Conservation (phyloP, 1,140 invertebrate species). For the Musca domestica region DNA sequence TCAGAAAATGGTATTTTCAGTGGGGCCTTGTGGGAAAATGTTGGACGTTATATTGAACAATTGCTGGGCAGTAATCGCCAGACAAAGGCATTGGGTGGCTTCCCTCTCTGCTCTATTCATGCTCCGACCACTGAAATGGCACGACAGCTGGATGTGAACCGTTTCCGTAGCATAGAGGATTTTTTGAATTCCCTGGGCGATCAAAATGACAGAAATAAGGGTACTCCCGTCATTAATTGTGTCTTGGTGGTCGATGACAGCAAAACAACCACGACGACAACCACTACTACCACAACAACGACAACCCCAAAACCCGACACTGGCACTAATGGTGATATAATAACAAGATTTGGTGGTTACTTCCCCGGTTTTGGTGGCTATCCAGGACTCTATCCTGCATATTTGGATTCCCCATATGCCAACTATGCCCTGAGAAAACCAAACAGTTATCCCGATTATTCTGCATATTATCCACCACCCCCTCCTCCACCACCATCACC, state of each 20-base stretch:
- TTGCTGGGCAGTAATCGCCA: not conserved
- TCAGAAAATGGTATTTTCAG: too few relatives aligned
- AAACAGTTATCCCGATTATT: not conserved
- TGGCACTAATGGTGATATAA: too few relatives aligned
- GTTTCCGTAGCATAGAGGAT: not conserved
- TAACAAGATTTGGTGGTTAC: too few relatives aligned
- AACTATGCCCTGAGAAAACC: not conserved
- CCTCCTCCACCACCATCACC: not conserved
- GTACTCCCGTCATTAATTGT: constrained; percentile 14
- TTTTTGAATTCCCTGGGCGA: not conserved
- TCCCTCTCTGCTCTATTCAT: not conserved
- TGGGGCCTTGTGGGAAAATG: too few relatives aligned
- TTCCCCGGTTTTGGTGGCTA: not conserved
- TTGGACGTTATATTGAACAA: too few relatives aligned
- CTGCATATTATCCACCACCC: not conserved
- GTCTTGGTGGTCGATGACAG: constrained; percentile 14
- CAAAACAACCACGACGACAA: not conserved
- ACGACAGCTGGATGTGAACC: not conserved
- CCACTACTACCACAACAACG: not conserved
- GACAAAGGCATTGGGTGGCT: not conserved
- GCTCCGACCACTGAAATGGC: not conserved
- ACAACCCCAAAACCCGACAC: not conserved
- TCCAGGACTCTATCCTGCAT: not conserved
- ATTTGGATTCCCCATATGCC: not conserved
- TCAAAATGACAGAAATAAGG: not conserved